Conservation (phyloP, 2,888 invertebrate genomes). For the Odontothrips loti region DNA sequence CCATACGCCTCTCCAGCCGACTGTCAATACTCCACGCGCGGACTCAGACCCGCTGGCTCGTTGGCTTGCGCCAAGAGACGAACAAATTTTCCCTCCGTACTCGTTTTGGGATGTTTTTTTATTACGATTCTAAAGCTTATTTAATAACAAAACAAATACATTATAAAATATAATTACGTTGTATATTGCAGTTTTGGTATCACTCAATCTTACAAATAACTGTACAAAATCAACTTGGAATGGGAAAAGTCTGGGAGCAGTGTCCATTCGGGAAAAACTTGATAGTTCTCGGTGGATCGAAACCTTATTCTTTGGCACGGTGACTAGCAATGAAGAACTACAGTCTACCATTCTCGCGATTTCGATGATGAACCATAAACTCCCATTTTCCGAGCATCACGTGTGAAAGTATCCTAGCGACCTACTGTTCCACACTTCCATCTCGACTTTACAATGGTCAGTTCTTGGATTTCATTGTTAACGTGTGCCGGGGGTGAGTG, state of each 20-base stretch:
- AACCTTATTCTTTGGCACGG: not conserved
- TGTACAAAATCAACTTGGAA: not conserved
- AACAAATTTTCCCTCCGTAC: not conserved
- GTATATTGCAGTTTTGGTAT: not conserved
- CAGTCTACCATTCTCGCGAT: not conserved
- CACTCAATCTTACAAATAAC: conserved; percentile 9
- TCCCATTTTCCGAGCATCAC: not conserved
- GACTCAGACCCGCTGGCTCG: too few relatives aligned
- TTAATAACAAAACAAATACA: not conserved
- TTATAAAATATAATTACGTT: not conserved
- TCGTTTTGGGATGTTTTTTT: not conserved
- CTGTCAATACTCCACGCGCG: too few relatives aligned
- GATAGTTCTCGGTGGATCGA: not conserved
- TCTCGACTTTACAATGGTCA: too few relatives aligned
- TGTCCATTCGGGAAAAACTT: too few relatives aligned
- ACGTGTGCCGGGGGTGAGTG: too few relatives aligned
- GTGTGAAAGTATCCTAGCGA: not conserved
- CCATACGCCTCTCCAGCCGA: not conserved
- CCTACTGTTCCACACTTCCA: not conserved
- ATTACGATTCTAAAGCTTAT: not conserved
- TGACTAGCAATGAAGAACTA: not conserved
- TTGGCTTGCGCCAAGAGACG: not conserved
- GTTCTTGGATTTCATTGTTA: too few relatives aligned
- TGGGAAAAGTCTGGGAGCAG: not conserved
- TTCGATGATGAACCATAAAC: too few relatives aligned